Evolutionary conservation across 2,797 vertebrate genomes (phyloP).

Genomic region (Tapirus indicus): DNA sequence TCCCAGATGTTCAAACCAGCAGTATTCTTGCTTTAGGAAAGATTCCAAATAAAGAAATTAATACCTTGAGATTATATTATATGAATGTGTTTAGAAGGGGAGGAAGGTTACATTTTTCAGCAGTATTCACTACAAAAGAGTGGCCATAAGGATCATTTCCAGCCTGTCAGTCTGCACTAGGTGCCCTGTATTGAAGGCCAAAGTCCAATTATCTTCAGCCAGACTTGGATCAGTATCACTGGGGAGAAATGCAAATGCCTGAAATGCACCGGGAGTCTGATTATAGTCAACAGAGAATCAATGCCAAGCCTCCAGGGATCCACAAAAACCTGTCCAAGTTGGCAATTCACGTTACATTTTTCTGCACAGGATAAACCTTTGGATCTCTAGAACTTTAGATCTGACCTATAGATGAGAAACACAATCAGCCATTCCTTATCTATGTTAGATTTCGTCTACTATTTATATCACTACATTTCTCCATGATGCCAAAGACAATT

Average conservation of each 20-base stretch:
- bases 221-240: conserved; percentile 69
- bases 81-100: not conserved
- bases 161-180: conserved; percentile 71
- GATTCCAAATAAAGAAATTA: conserved; percentile 67
- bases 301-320: conserved; percentile 65
- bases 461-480: not conserved
- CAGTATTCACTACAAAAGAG: conserved; percentile 45
- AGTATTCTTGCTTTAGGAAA: conserved; percentile 14
- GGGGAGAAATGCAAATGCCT: conserved; percentile 63
- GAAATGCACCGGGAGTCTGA: conserved; percentile 70
- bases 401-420: not conserved
- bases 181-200: conserved; percentile 62
- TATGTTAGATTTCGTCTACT: not conserved
- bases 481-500: not conserved
- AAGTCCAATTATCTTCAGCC: conserved; percentile 67
- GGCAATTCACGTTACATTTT: conserved; percentile 67
- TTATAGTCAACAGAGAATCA: conserved; percentile 33
- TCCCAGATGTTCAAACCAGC: not conserved
- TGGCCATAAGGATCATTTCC: conserved; percentile 72
- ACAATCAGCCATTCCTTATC: conserved; percentile 36
- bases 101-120: conserved; percentile 39
- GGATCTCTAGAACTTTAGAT: conserved; percentile 49
- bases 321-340: conserved; percentile 78
- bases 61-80: conserved; percentile 21
- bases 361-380: conserved; percentile 44